Evolutionary conservation across 2,888 invertebrate genomes (phyloP).

Genomic region (Volucella inflata): DNA sequence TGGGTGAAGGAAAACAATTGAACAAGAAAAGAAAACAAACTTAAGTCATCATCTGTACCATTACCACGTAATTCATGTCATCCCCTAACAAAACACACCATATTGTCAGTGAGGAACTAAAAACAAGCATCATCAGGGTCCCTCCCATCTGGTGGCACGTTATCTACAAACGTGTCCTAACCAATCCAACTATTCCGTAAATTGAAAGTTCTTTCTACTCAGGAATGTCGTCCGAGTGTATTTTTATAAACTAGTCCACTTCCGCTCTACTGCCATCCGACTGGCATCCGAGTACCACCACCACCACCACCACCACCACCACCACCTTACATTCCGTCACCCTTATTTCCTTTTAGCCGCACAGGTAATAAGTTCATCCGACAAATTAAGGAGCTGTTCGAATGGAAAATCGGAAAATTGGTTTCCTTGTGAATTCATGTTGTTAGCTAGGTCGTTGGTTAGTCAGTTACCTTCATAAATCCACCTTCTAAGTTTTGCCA

Average conservation of each 20-base stretch:
- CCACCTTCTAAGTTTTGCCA: conserved; percentile 5
- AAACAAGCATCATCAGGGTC: conserved; percentile 27
- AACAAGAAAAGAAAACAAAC: not conserved
- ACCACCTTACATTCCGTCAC: not conserved
- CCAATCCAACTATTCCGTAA: conserved; percentile 38
- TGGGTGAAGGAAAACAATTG: not conserved
- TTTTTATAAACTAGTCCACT: conserved; percentile 62
- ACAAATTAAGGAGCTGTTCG: conserved; percentile 76
- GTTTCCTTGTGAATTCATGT: conserved; percentile 74
- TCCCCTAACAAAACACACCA: conserved; percentile 47
- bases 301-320: not conserved
- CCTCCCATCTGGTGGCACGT: conserved; percentile 31
- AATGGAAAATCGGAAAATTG: conserved; percentile 76
- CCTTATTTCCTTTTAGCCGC: conserved; percentile 51
- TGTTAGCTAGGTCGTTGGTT: conserved; percentile 71
- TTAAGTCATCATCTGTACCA: conserved; percentile 36
- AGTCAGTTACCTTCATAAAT: conserved; percentile 52
- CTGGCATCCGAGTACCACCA: not conserved
- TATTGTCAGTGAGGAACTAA: conserved; percentile 19
- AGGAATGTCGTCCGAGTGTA: conserved; percentile 68
- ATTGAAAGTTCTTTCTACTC: conserved; percentile 63
- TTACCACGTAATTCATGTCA: conserved; percentile 51
- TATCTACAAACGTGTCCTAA: conserved; percentile 54
- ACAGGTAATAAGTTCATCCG: conserved; percentile 76
- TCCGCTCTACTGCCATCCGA: not conserved